Conservation (phyloP, 2,888 invertebrate species). For the Drosophila affinis region DNA sequence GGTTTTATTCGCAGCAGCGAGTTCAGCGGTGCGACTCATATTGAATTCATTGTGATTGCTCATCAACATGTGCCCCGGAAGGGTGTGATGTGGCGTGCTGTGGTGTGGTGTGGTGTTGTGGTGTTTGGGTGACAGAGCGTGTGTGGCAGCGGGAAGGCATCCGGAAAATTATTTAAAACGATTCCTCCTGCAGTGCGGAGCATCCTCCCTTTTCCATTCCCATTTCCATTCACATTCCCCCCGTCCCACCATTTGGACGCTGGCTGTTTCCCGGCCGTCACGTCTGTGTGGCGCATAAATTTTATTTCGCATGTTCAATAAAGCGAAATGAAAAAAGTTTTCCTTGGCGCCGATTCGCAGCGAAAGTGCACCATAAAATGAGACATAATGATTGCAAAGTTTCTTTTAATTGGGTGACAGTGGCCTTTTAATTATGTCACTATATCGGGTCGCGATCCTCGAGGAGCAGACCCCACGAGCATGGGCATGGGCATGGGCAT, state of each 20-base stretch:
- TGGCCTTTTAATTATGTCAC: slow-evolving; percentile 37
- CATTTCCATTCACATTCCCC: too few species aligned
- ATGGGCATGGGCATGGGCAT: too few species aligned
- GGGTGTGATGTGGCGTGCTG: neutral
- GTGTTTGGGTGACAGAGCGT: slow-evolving; percentile 15
- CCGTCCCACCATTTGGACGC: neutral
- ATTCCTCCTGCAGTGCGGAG: slow-evolving; percentile 18
- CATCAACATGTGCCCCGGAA: slow-evolving; percentile 18
- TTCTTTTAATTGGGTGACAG: slow-evolving; percentile 51
- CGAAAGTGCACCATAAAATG: slow-evolving; percentile 45
- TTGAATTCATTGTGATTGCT: slow-evolving; percentile 68
- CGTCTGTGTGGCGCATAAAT: slow-evolving; percentile 60
- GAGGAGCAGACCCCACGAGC: neutral
- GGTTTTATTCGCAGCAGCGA: slow-evolving; percentile 53
- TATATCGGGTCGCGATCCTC: neutral
- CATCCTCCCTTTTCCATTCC: too few species aligned
- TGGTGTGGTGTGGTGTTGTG: too few species aligned
- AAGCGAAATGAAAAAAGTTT: slow-evolving; percentile 51
- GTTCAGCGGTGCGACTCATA: slow-evolving; percentile 50
- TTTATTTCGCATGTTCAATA: slow-evolving; percentile 59
- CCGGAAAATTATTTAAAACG: slow-evolving; percentile 35
- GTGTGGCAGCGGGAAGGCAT: slow-evolving; percentile 6
- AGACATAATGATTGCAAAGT: slow-evolving; percentile 51
- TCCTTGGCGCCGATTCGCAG: neutral
- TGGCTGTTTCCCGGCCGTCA: slow-evolving; percentile 49